Conservation (phyloP, 2,113 vertebrate genomes). For the Falco punctatus region DNA sequence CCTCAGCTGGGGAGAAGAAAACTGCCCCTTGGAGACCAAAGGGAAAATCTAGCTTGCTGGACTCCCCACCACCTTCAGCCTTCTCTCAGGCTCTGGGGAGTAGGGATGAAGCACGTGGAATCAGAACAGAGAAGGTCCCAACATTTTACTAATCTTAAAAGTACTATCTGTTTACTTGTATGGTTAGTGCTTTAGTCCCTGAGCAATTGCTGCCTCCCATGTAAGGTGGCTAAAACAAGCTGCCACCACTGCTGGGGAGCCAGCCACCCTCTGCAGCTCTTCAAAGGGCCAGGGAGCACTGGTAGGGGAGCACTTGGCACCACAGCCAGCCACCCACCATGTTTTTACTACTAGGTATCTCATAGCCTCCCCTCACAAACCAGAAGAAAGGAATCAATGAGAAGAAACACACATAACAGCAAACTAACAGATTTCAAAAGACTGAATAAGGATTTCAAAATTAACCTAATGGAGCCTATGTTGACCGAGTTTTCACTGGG, state of each 20-base stretch:
- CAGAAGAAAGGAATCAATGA: neutral
- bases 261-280: accelerated
- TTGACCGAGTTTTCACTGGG: neutral
- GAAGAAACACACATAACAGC: neutral
- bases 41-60: neutral
- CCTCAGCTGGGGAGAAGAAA: neutral
- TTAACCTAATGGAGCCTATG: neutral
- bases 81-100: neutral
- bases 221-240: neutral
- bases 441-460: neutral
- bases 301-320: accelerated
- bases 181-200: neutral
- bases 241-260: neutral
- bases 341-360: neutral
- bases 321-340: accelerated
- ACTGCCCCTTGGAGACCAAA: neutral
- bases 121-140: neutral
- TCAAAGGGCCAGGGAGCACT: neutral
- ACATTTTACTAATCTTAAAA: neutral
- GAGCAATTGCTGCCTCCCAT: neutral
- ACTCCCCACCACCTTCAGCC: neutral
- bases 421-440: neutral
- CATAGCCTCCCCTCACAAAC: neutral
- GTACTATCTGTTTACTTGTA: neutral
- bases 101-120: accelerated